phyloP scores from a whole-genome alignment of 2,113 vertebrate genomes.

The Acanthochromis polyacanthus region DNA sequence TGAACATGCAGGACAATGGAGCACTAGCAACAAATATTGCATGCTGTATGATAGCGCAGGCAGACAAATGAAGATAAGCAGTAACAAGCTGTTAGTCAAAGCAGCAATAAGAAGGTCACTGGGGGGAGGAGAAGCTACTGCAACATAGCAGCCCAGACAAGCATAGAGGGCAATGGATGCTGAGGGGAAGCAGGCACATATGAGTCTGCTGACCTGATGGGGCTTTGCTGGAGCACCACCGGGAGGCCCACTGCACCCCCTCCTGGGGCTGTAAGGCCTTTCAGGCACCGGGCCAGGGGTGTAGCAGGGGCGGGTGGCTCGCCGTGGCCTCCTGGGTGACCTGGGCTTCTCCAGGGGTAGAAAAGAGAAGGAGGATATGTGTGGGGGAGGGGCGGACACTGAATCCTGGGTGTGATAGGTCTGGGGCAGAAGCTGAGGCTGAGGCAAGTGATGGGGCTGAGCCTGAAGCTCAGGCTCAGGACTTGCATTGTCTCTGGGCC shows the following conservation, averaged over 20 bases:
- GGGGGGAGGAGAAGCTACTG: slow-evolving; percentile 24
- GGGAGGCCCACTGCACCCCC: slow-evolving; percentile 83
- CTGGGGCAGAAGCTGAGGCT: slow-evolving; percentile 51
- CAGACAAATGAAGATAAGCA: slow-evolving; percentile 51
- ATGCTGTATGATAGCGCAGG: slow-evolving; percentile 48
- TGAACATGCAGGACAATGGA: slow-evolving; percentile 54
- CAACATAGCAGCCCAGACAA: slow-evolving; percentile 62
- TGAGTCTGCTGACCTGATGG: slow-evolving; percentile 91
- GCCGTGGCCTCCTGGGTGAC: slow-evolving; percentile 92
- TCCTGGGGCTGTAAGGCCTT: slow-evolving; percentile 87
- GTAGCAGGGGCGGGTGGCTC: slow-evolving; percentile 88
- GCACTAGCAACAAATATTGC: slow-evolving; percentile 18
- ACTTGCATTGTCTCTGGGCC: slow-evolving; percentile 82
- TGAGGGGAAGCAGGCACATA: slow-evolving; percentile 84
- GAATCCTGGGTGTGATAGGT: slow-evolving; percentile 57
- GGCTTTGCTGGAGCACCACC: slow-evolving; percentile 84
- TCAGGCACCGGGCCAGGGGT: slow-evolving; percentile 85
- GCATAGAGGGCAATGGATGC: slow-evolving; percentile 56
- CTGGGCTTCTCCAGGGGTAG: slow-evolving; percentile 89
- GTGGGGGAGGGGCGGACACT: slow-evolving; percentile 42
- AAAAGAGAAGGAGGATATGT: slow-evolving; percentile 73
- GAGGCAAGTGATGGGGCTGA: slow-evolving; percentile 53
- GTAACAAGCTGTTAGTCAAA: slow-evolving; percentile 61
- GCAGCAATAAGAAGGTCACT: slow-evolving; percentile 56
- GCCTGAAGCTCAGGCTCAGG: slow-evolving; percentile 66